phyloP scores from a whole-genome alignment of 1,140 invertebrate genomes.

The Panagrolaimus sp. region DNA sequence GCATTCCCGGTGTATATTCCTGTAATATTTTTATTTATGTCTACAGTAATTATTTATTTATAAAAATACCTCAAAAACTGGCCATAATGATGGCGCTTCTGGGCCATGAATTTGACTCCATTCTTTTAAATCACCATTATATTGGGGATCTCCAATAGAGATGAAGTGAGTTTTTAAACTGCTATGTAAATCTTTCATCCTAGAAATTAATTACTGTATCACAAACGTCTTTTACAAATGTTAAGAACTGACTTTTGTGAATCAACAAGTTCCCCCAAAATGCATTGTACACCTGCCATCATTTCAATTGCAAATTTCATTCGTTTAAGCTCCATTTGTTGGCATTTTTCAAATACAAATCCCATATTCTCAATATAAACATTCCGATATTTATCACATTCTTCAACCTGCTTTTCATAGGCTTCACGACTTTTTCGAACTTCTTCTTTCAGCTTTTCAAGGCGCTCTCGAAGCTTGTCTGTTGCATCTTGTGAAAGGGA shows the following conservation, averaged over 20 bases:
- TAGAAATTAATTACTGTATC: slow-evolving; percentile 25
- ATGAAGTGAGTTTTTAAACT: slow-evolving; percentile 33
- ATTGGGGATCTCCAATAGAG: slow-evolving; percentile 19
- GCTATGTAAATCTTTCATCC: slow-evolving; percentile 40
- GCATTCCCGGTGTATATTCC: slow-evolving; percentile 53
- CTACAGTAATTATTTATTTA: background rate
- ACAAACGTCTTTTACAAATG: slow-evolving; percentile 1
- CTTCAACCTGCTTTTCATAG: slow-evolving; percentile 46
- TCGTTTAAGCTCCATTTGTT: slow-evolving; percentile 50
- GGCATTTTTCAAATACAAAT: slow-evolving; percentile 58
- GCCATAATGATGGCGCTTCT: slow-evolving; percentile 41
- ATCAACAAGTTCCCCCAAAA: slow-evolving; percentile 41
- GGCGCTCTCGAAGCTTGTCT: slow-evolving; percentile 44
- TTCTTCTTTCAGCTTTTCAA: slow-evolving; percentile 48
- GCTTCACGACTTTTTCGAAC: slow-evolving; percentile 34
- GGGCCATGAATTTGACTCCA: slow-evolving; percentile 46
- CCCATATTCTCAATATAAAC: slow-evolving; percentile 53
- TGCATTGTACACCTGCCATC: slow-evolving; percentile 43
- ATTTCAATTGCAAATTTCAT: slow-evolving; percentile 53
- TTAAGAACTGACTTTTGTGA: slow-evolving; percentile 32
- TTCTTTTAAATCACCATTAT: slow-evolving; percentile 45
- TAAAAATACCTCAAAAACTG: slow-evolving; percentile 40
- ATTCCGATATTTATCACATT: slow-evolving; percentile 40
- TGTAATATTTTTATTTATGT: background rate
- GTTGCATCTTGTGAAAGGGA: slow-evolving; percentile 15